Evolutionary conservation across 1,140 invertebrate genomes (phyloP).

Genomic region (Cotesia typhae): DNA sequence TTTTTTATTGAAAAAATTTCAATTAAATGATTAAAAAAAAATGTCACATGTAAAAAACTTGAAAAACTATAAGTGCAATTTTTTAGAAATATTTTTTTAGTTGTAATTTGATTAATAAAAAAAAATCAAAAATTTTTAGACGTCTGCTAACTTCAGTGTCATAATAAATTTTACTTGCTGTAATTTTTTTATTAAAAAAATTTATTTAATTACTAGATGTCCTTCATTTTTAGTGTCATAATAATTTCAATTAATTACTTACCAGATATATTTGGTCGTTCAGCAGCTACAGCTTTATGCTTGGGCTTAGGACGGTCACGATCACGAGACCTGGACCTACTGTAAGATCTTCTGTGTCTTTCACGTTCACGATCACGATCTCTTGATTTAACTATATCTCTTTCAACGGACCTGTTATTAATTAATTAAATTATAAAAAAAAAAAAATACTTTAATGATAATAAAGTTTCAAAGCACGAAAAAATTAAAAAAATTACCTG

Average conservation of each 20-base stretch:
- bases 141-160: no score
- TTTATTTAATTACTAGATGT: no score
- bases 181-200: no score
- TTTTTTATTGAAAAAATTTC: no score
- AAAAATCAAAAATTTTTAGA: no score
- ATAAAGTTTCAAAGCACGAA: conserved; percentile 12
- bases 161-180: no score
- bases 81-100: no score
- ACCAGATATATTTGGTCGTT: conserved; percentile 70
- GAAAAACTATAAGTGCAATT: no score
- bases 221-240: not conserved
- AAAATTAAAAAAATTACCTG: conserved; percentile 44
- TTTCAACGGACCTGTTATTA: conserved; percentile 53
- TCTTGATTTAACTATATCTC: conserved; percentile 62
- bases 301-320: conserved; percentile 60
- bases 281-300: conserved; percentile 54
- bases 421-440: not conserved
- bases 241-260: conserved; percentile 32
- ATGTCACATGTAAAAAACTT: no score
- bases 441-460: not conserved
- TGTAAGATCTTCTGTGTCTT: conserved; percentile 64
- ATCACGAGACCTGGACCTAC: conserved; percentile 66
- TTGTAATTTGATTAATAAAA: no score
- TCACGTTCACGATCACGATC: conserved; percentile 64
- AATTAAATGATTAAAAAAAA: no score